phyloP scores from a whole-genome alignment of 2,113 vertebrate genomes.

The Blennius ocellaris region DNA sequence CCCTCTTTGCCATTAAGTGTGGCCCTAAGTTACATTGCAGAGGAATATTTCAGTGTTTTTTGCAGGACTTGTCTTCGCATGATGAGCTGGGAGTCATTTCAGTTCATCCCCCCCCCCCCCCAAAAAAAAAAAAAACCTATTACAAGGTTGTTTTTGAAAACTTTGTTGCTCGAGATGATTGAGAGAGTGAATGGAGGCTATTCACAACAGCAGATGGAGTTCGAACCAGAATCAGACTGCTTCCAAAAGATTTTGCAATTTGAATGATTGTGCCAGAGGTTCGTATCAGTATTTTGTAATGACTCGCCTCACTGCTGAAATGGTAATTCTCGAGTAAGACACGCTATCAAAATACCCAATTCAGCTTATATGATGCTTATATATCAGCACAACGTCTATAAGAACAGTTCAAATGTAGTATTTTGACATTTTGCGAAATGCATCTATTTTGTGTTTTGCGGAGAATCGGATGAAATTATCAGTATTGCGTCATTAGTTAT shows the following conservation, averaged over 20 bases:
- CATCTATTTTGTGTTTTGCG: background rate
- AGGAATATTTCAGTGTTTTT: constrained; percentile 18
- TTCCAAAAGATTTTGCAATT: constrained; percentile 9
- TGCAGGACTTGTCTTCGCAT: constrained; percentile 30
- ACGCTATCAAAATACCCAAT: constrained; percentile 18
- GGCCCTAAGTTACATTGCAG: constrained; percentile 50
- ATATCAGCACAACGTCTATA: background rate
- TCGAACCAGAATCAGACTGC: constrained; percentile 6
- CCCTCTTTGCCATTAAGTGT: constrained; percentile 32
- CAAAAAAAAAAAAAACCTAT: constrained; percentile 37
- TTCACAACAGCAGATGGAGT: constrained; percentile 17
- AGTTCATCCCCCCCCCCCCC: constrained; percentile 27
- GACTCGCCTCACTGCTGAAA: constrained; percentile 1
- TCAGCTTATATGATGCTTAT: background rate
- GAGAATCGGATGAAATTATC: background rate
- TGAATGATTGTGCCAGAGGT: constrained; percentile 2
- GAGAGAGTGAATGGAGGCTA: background rate
- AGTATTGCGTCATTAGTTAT: background rate
- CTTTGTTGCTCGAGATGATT: constrained; percentile 1
- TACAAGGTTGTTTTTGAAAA: constrained; percentile 16
- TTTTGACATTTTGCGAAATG: background rate
- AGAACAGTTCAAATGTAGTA: background rate
- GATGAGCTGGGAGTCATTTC: constrained; percentile 49
- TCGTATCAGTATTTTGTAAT: constrained; percentile 1
- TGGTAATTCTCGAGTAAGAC: constrained; percentile 14